A percentile compares a stretch with the other conserved stretches of the same genome.
These are phyloP conservation scores for Erynnis tages DNA, from an alignment of 2,888 invertebrate species.

Conservation along the genomic window DNA sequence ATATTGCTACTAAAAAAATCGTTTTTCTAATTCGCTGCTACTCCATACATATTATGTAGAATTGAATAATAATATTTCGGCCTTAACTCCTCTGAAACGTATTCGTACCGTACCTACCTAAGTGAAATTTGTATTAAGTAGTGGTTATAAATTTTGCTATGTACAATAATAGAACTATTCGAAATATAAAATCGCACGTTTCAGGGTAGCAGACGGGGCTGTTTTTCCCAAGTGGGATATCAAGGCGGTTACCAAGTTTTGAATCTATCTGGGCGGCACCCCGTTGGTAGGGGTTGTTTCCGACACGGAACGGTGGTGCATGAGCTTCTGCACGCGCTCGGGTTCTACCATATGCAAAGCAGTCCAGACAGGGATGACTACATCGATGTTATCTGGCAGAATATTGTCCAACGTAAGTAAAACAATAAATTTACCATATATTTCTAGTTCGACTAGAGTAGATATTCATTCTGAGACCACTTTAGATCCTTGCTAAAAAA, in stretches of 20 bases:
- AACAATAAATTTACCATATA: too few relatives aligned
- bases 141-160: too few relatives aligned
- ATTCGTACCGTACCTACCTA: too few relatives aligned
- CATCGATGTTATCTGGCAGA: slow-evolving; percentile 87
- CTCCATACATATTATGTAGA: too few relatives aligned
- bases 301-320: slow-evolving; percentile 87
- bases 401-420: slow-evolving; percentile 84
- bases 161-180: too few relatives aligned
- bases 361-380: slow-evolving; percentile 88
- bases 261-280: slow-evolving; percentile 79
- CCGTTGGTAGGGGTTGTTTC: slow-evolving; percentile 81
- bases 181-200: slow-evolving; percentile 13
- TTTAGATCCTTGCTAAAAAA: too few relatives aligned
- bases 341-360: slow-evolving; percentile 93
- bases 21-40: too few relatives aligned
- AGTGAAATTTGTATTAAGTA: too few relatives aligned
- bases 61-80: too few relatives aligned
- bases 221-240: slow-evolving; percentile 76
- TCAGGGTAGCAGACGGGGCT: slow-evolving; percentile 70
- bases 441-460: too few relatives aligned
- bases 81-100: too few relatives aligned
- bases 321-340: slow-evolving; percentile 89
- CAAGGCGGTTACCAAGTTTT: slow-evolving; percentile 77
- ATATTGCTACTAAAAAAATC: neutral
- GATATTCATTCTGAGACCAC: too few relatives aligned